Percentiles rank a stretch among this genome's conserved stretches.
phyloP scores from a whole-genome alignment of 1,140 invertebrate species.

The Magallana angulata region DNA sequence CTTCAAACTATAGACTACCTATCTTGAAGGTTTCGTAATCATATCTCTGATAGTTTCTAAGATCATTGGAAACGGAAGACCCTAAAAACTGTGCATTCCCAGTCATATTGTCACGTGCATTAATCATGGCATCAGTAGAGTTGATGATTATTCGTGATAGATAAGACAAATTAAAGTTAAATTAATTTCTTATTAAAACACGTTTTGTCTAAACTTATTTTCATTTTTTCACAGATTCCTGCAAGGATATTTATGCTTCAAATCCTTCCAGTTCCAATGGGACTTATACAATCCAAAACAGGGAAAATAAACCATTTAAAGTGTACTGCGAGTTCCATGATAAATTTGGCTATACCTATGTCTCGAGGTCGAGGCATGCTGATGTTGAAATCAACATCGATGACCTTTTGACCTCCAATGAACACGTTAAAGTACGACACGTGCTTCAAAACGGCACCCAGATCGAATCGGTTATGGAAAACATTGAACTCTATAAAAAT shows the following conservation, averaged over 20 bases:
- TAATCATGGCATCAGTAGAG: too few species aligned
- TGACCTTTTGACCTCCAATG: constrained; percentile 16
- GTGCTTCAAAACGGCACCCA: neutral
- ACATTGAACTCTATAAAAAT: constrained; percentile 24
- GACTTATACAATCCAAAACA: constrained; percentile 33
- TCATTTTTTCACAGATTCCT: constrained; percentile 44
- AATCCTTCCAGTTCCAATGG: neutral
- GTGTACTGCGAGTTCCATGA: constrained; percentile 46
- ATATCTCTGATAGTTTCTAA: too few species aligned
- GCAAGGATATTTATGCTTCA: constrained; percentile 38
- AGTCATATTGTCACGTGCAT: too few species aligned
- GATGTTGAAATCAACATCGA: constrained; percentile 26
- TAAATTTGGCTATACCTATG: constrained; percentile 42
- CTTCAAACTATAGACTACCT: too few species aligned
- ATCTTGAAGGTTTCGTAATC: too few species aligned
- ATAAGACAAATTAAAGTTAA: too few species aligned
- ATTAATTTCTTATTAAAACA: neutral
- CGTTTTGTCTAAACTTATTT: too few species aligned
- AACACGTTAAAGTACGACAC: constrained; percentile 32
- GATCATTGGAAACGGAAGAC: too few species aligned
- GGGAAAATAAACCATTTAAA: neutral
- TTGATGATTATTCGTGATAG: too few species aligned
- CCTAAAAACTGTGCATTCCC: too few species aligned
- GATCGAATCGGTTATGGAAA: constrained; percentile 36
- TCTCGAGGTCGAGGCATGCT: constrained; percentile 22